phyloP scores from a whole-genome alignment of 2,113 vertebrate genomes.

The Crotalus horridus region DNA sequence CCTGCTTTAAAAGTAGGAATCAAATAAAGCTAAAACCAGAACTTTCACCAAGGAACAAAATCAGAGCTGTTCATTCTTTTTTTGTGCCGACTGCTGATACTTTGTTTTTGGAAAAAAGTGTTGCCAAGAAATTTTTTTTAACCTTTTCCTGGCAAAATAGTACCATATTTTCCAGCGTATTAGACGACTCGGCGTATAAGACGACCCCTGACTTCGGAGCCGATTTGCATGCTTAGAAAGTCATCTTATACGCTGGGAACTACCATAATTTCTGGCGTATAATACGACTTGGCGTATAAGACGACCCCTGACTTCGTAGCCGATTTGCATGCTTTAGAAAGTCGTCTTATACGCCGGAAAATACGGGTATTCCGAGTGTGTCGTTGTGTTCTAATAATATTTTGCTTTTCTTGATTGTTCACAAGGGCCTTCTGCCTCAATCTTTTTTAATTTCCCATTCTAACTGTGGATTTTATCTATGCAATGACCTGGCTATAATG shows the following conservation, averaged over 20 bases:
- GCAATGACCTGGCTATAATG: not conserved
- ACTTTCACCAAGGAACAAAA: not conserved
- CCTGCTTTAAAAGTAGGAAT: not conserved
- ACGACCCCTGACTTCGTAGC: too few species aligned
- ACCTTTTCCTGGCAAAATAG: constrained; percentile 28
- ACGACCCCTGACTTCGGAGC: too few species aligned
- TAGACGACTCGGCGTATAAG: too few species aligned
- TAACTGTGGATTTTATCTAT: not conserved
- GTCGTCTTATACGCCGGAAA: too few species aligned
- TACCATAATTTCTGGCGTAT: too few species aligned
- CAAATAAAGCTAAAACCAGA: constrained; percentile 23
- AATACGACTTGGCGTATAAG: too few species aligned
- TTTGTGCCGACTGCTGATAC: not conserved
- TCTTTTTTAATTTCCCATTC: not conserved
- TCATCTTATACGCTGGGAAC: too few species aligned
- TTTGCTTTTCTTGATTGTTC: not conserved
- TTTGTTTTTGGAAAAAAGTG: constrained; percentile 1
- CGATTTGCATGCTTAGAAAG: too few species aligned
- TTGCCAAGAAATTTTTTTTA: constrained; percentile 25
- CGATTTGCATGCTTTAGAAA: too few species aligned
- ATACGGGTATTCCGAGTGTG: not conserved
- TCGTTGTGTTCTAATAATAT: constrained; percentile 2
- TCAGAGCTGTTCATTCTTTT: not conserved
- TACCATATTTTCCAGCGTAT: too few species aligned
- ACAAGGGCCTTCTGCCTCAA: not conserved